Evolutionary conservation across 2,797 vertebrate species (phyloP), one percentile per base, ranked within the genome.

Genomic region (Poecilia picta): DNA sequence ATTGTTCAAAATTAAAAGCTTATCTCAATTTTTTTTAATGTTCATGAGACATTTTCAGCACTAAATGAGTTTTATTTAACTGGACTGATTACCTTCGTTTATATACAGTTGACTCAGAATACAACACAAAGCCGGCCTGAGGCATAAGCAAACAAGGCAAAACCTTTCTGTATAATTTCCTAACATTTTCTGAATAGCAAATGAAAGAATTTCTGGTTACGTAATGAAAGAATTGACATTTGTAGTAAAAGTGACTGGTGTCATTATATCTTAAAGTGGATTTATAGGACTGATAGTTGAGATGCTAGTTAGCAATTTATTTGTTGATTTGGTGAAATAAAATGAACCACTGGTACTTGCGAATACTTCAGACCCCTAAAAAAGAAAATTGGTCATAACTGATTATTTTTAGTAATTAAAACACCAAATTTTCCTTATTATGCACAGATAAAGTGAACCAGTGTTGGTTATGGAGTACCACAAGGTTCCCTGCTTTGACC

Each of bases 191-290:
- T 81, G 71, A 81, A 49, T 73, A 80, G 25, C 53, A n/a, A 25
- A 5, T 62, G 62, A 73, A 74, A 0, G 74, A 68, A 75, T 39
- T 80, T 53, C 23, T 79, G 33, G 81, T 79, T 31, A 76, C 45
- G 81, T 53, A 66, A 76, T 47, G 57, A 59, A 31, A 13, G 4
- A 31, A 16, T 16, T 59, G 12, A 31, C 28, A 31, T 59, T 59
- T 59, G 57, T 31, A 59, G 53, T 28, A 57, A 28, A 28, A 4
- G 11, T 55, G 51, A n/a, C 8, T 55, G 10, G 1, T 57, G 25
- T 57, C 53, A 13, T 13, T 57, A 28, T 5, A 28, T 57, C 11
- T 12, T 28, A 28, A 12, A 57, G 1, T 57, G 25, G 4, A n/a
- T 57, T 57, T 57, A 28, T 12, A 25, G 25, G 15, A 59, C 5